Percentiles rank a stretch among this genome's conserved stretches.
Evolutionary conservation across 2,797 vertebrate species (phyloP).

Genomic region (Syngnathus acus): DNA sequence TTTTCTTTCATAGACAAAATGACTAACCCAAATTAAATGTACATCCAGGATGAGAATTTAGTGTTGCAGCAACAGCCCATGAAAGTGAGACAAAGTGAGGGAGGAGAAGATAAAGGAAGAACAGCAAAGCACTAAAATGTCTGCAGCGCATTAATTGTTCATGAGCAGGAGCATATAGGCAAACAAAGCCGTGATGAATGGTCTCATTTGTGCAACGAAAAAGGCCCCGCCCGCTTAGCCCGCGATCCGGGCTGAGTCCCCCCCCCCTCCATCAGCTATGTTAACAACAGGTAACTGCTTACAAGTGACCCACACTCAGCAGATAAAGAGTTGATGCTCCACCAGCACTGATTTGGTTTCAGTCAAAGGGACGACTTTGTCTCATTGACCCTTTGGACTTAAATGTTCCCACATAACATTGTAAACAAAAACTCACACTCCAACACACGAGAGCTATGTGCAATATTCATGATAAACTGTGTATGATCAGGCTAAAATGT

Average conservation of each 20-base stretch:
- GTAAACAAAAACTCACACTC: background rate
- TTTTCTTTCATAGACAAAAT: constrained; percentile 17
- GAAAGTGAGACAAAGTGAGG: constrained; percentile 48
- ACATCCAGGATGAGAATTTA: constrained; percentile 22
- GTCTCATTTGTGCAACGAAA: constrained; percentile 59
- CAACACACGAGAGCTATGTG: background rate
- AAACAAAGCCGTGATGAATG: constrained; percentile 69
- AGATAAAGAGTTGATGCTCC: constrained; percentile 39
- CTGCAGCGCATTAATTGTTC: constrained; percentile 63
- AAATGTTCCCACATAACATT: background rate
- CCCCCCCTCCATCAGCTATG: constrained; percentile 52
- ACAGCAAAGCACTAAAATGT: constrained; percentile 42
- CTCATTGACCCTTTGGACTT: background rate
- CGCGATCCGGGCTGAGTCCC: constrained; percentile 14
- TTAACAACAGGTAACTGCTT: constrained; percentile 62
- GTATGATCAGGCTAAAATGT: constrained; percentile 29
- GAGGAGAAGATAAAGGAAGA: constrained; percentile 39
- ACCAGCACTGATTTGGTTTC: constrained; percentile 22
- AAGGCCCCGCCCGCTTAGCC: constrained; percentile 51
- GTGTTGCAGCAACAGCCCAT: constrained; percentile 30
- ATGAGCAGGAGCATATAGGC: constrained; percentile 56
- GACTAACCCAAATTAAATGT: constrained; percentile 41
- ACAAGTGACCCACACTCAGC: constrained; percentile 50
- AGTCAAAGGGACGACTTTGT: constrained; percentile 13
- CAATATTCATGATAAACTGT: constrained; percentile 54